A percentile compares a stretch with the other conserved stretches of the same genome.
Conservation (phyloP, 2,797 vertebrate species). For the Melanotaenia boesemani region DNA sequence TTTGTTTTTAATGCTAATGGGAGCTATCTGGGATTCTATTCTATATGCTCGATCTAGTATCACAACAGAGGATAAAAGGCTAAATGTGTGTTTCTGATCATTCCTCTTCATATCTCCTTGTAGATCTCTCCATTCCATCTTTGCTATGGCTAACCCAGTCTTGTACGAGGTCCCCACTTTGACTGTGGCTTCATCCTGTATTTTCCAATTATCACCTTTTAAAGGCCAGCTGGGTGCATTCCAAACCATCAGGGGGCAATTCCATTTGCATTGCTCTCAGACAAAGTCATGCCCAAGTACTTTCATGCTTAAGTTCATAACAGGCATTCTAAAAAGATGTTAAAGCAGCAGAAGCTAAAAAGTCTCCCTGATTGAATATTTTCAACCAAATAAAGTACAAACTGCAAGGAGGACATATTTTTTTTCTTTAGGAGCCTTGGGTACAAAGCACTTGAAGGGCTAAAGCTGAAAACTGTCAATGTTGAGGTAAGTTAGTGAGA, state of each 20-base stretch:
- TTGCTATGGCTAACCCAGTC: constrained; percentile 77
- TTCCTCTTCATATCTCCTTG: constrained; percentile 17
- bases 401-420: background rate
- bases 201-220: constrained; percentile 99
- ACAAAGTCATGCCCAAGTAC: constrained; percentile 98
- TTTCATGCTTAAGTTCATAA: constrained; percentile 97
- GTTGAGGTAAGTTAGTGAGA: constrained; percentile 2
- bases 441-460: background rate
- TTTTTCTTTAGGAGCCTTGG: background rate
- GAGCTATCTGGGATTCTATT: background rate
- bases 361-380: constrained; percentile 3
- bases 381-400: constrained; percentile 15
- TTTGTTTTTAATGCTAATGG: background rate
- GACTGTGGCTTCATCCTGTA: constrained; percentile 97
- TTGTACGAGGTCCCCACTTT: constrained; percentile 92
- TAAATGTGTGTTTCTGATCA: constrained; percentile 6
- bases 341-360: constrained; percentile 31
- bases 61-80: constrained; percentile 5
- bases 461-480: background rate
- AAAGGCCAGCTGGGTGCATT: constrained; percentile 99
- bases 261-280: constrained; percentile 99
- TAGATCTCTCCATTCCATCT: constrained; percentile 48
- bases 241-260: constrained; percentile 98
- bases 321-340: constrained; percentile 80
- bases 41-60: background rate